Conservation (phyloP, 2,888 invertebrate species). For the Sylvicola cinctus region DNA sequence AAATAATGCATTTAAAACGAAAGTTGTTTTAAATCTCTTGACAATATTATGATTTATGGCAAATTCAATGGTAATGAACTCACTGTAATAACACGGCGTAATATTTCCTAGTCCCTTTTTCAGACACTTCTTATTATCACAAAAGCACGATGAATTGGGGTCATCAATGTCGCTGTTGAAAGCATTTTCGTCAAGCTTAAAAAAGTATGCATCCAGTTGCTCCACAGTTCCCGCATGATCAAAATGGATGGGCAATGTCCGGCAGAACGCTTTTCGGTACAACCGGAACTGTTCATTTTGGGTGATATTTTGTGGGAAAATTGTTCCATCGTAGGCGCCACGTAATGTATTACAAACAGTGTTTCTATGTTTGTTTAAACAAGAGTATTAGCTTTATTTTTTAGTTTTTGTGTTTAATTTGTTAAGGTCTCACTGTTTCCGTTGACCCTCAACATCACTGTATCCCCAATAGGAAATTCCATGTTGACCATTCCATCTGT, state of each 20-base stretch:
- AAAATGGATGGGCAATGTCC: constrained; percentile 37
- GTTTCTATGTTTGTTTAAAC: constrained; percentile 25
- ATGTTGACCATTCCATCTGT: constrained; percentile 38
- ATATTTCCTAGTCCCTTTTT: constrained; percentile 43
- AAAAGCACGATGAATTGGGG: constrained; percentile 42
- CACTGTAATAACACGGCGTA: constrained; percentile 51
- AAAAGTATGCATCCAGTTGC: constrained; percentile 38
- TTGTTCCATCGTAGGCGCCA: constrained; percentile 48
- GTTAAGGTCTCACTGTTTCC: not conserved
- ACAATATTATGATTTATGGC: too few species aligned
- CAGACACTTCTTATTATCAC: constrained; percentile 30
- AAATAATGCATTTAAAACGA: too few species aligned
- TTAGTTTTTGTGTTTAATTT: not conserved
- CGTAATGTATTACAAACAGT: constrained; percentile 43
- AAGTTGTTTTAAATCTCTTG: too few species aligned
- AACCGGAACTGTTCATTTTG: constrained; percentile 34
- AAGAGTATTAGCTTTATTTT: constrained; percentile 1
- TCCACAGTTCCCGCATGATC: constrained; percentile 18
- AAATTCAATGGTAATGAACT: constrained; percentile 16
- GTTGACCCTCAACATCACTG: constrained; percentile 9
- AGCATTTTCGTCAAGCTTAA: constrained; percentile 35
- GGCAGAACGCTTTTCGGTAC: constrained; percentile 57
- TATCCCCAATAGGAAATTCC: constrained; percentile 51
- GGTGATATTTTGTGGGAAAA: constrained; percentile 40
- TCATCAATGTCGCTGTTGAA: constrained; percentile 32